Evolutionary conservation across 2,797 vertebrate species (phyloP), one percentile per base, ranked within the genome.

Genomic region (Holocentrus rufus): DNA sequence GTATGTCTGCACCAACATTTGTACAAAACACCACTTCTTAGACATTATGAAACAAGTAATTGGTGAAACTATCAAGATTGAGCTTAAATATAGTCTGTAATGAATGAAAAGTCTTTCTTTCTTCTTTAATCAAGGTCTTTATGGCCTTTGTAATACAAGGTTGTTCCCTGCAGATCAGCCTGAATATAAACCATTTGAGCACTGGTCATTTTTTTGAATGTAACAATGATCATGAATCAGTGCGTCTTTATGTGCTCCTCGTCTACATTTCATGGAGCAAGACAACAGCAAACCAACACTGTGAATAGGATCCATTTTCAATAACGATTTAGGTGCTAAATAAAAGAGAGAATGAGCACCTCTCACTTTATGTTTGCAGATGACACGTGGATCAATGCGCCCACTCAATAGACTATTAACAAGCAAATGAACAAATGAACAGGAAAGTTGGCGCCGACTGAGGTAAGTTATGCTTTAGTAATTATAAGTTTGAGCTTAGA

Each of bases 371-470:
- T 67, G 76, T 79, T 82, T 82, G 63, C 56, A 72, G 54, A 75
- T 65, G 61, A 79, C 70, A 78, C n/a, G 10, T 10, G 39, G 64
- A 81, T 85, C 69, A 60, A 62, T 82, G 42, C 34, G 10, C 42
- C 62, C 27, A 59, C 50, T 88, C 56, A 69, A 73, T 31, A 79
- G 20, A 5, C 55, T 66, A 44, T 84, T 73, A 79, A 56, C 39
- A 54, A 60, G 62, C 50, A 68, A 59, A 80, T 65, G 20, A 69
- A 64, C 39, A 78, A 71, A 73, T 22, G 52, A 58, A 65, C 15
- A 54, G 56, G 47, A 74, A 75, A 65, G 72, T 72, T 36, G 7
- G 18, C 68, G 30, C 62, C 58, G 67, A 34, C 59, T 52, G 7
- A 4, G 47, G 67, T 76, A 0, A 73, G 77, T 80, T 76, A 72